Percentiles rank a stretch among this genome's conserved stretches.
Conservation (phyloP, 2,113 vertebrate genomes). For the Mixornis gularis region DNA sequence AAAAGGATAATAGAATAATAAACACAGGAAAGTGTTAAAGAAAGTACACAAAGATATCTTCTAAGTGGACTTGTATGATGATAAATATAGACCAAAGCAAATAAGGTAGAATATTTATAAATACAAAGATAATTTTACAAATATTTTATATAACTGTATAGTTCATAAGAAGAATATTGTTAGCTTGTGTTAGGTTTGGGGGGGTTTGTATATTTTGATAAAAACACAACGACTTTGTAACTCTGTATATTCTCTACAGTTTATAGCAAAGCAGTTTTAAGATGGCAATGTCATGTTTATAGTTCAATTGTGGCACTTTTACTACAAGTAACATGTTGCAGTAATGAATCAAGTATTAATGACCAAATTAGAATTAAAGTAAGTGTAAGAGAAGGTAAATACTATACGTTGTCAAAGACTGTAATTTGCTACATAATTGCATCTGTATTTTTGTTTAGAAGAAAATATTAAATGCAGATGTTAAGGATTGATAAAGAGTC, state of each 20-base stretch:
- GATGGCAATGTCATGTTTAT: constrained; percentile 72
- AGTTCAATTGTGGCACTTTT: constrained; percentile 73
- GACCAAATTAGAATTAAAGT: constrained; percentile 72
- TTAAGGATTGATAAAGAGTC: constrained; percentile 73
- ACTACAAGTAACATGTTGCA: constrained; percentile 66
- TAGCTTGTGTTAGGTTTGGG: constrained; percentile 73
- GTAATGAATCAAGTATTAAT: constrained; percentile 69
- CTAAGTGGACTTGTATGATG: constrained; percentile 72
- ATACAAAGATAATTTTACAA: constrained; percentile 78
- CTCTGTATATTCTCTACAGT: constrained; percentile 78
- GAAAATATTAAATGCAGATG: constrained; percentile 80
- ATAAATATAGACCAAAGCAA: constrained; percentile 80
- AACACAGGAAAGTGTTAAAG: constrained; percentile 43
- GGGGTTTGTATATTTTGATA: constrained; percentile 81
- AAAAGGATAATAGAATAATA: constrained; percentile 37
- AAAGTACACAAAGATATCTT: constrained; percentile 62
- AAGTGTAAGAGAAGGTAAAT: constrained; percentile 67
- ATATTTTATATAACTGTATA: constrained; percentile 81
- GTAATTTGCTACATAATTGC: constrained; percentile 70
- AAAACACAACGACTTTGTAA: constrained; percentile 73
- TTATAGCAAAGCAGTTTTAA: constrained; percentile 80
- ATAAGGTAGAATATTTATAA: constrained; percentile 82
- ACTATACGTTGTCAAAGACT: constrained; percentile 68
- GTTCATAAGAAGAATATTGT: constrained; percentile 71
- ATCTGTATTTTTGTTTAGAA: constrained; percentile 78